Base-by-base conservation (phyloP, 1,140 invertebrate genomes). In the Acromyrmex heyeri region DNA sequence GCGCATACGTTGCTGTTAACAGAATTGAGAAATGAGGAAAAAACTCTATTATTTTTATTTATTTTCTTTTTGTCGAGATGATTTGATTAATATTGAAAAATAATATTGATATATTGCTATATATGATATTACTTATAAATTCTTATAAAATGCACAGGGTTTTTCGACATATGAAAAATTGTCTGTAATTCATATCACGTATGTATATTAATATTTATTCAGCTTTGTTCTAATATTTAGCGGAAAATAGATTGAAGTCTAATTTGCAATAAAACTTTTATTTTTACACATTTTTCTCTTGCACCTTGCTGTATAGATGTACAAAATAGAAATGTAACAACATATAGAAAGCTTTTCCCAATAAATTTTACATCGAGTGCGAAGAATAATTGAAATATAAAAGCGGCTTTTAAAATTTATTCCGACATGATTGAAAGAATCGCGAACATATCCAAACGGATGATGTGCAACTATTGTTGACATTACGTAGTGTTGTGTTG, bases 371-470 rank as follows among this genome's bases (percentile, higher is more conserved):
- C 55, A 72, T 59, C n/a, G 21, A 30, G 38, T 44, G 67, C 34
- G 67, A 83, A 73, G 38, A 83, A 83, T 83, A 83, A 73, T 73
- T 83, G 55, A 83, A 70, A 83, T 73, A 83, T 73, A 83, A 83
- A 83, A 83, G 69, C 53, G 38, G 53, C 55, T 73, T 73, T 83
- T 83, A 83, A 83, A 73, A 83, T 73, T 83, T 83, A 83, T 73
- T 73, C 48, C 53, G 62, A 73, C 79, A 61, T 55, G 67, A 83
- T 83, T 83, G 67, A 14, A 27, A 48, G 55, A 57, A 73, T 83
- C 50, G 69, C 38, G n/a, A 27, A 34, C 18, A 21, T 57, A 73
- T 86, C 48, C 72, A 30, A 59, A 27, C 44, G 18, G 16, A 48
- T 78, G 50, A 78, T 53, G 48, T 65, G 61, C 62, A 64, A 48